These are phyloP conservation scores for Bhutanitis thaidina DNA, from an alignment of 2,888 invertebrate genomes.

Conservation along the genomic window DNA sequence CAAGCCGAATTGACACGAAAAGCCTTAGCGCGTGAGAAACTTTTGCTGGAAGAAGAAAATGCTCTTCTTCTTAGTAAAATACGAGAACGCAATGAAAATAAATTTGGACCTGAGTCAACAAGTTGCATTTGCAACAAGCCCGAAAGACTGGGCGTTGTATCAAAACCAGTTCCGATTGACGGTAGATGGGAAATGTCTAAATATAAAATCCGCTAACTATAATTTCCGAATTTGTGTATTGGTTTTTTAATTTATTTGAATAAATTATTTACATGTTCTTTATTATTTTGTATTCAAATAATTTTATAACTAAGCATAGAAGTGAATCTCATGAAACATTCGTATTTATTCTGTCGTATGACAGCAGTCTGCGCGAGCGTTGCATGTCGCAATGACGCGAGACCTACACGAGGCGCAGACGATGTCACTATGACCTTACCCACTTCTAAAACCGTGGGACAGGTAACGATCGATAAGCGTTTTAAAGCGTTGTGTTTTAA, in stretches of 20 bases:
- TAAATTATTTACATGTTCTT: neutral
- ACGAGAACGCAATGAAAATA: slow-evolving; percentile 36
- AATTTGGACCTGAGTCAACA: slow-evolving; percentile 34
- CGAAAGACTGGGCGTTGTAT: slow-evolving; percentile 24
- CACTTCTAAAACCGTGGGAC: slow-evolving; percentile 28
- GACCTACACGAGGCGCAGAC: slow-evolving; percentile 51
- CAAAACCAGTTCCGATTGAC: slow-evolving; percentile 48
- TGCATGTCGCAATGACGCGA: slow-evolving; percentile 49
- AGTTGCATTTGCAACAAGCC: slow-evolving; percentile 42
- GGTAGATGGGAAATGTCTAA: slow-evolving; percentile 48
- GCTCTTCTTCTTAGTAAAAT: slow-evolving; percentile 39
- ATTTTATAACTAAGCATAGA: neutral
- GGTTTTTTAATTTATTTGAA: neutral
- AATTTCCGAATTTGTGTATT: neutral
- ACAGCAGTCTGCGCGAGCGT: slow-evolving; percentile 33
- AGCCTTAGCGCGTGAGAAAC: slow-evolving; percentile 59
- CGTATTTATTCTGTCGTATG: slow-evolving; percentile 34
- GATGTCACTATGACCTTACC: slow-evolving; percentile 62
- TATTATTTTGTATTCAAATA: neutral
- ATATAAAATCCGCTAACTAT: slow-evolving; percentile 29
- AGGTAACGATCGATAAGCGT: slow-evolving; percentile 23
- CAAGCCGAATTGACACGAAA: slow-evolving; percentile 59
- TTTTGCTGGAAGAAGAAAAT: slow-evolving; percentile 56
- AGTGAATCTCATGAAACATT: slow-evolving; percentile 11
- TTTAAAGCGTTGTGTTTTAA: slow-evolving; percentile 15